A percentile compares a stretch with the other conserved stretches of the same genome.
phyloP scores from a whole-genome alignment of 2,888 invertebrate genomes.

The Nebria brevicollis region DNA sequence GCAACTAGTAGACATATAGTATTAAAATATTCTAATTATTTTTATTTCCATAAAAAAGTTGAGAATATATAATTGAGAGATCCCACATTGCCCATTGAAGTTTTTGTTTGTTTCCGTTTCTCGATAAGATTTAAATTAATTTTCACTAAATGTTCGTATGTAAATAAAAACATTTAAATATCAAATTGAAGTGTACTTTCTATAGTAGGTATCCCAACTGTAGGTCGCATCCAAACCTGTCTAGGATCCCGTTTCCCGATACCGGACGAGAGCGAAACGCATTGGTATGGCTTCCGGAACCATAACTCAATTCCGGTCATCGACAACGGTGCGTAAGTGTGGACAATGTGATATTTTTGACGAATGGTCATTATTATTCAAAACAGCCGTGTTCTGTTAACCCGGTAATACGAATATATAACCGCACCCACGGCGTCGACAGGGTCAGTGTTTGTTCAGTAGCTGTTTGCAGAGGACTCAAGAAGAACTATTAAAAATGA shows the following conservation, averaged over 20 bases:
- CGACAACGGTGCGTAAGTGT: conserved; percentile 49
- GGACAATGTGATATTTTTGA: conserved; percentile 51
- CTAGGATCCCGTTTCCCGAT: conserved; percentile 16
- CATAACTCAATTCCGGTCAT: conserved; percentile 48
- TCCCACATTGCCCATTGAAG: too few relatives aligned
- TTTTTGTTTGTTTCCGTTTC: neutral
- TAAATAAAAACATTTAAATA: neutral
- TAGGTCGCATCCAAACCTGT: neutral
- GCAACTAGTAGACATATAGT: too few relatives aligned
- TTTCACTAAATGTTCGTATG: neutral
- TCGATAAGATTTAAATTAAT: neutral
- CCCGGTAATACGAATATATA: conserved; percentile 70
- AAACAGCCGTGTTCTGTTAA: conserved; percentile 62
- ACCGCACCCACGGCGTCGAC: conserved; percentile 69
- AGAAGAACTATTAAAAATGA: conserved; percentile 37
- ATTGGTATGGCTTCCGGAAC: conserved; percentile 54
- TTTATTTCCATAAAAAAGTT: too few relatives aligned
- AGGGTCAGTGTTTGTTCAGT: conserved; percentile 55
- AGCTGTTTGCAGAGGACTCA: conserved; percentile 46
- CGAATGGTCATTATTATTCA: conserved; percentile 58
- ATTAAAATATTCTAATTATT: too few relatives aligned
- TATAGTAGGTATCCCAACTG: neutral
- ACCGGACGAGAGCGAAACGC: conserved; percentile 41
- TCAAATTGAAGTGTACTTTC: conserved; percentile 7
- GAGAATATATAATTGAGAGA: too few relatives aligned